Conservation (phyloP, 2,797 vertebrate species). For the Sebastes alutus region DNA sequence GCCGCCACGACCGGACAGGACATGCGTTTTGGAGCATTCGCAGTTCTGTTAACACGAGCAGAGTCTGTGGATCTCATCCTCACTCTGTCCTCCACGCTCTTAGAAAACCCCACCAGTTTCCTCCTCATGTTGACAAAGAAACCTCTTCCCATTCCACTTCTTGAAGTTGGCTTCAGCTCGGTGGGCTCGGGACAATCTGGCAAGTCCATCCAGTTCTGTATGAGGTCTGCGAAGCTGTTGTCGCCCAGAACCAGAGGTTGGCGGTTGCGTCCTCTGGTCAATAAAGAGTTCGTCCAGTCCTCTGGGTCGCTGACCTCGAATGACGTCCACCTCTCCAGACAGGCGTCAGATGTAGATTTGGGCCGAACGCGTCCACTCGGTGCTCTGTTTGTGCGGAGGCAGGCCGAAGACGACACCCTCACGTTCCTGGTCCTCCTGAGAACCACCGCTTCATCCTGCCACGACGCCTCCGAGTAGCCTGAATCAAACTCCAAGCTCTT, state of each 20-base stretch:
- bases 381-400: conserved; percentile 72
- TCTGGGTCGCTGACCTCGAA: conserved; percentile 82
- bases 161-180: conserved; percentile 58
- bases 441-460: conserved; percentile 87
- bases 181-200: conserved; percentile 86
- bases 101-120: conserved; percentile 89
- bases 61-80: conserved; percentile 77
- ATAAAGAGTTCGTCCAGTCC: conserved; percentile 93
- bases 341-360: conserved; percentile 90
- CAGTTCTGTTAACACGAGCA: conserved; percentile 35
- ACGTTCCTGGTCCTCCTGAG: conserved; percentile 83
- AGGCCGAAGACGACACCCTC: conserved; percentile 85
- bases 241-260: conserved; percentile 94
- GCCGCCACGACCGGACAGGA: conserved; percentile 88
- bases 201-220: conserved; percentile 97
- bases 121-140: conserved; percentile 92
- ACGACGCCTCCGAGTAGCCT: conserved; percentile 93
- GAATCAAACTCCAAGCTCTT: conserved; percentile 94
- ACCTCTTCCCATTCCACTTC: conserved; percentile 82
- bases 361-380: conserved; percentile 76
- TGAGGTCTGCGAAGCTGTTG: conserved; percentile 95
- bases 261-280: conserved; percentile 92
- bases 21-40: conserved; percentile 84
- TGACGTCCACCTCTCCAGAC: conserved; percentile 91
- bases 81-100: conserved; percentile 77